phyloP scores from a whole-genome alignment of 1,140 invertebrate species.

The Aphaenogaster floridana region DNA sequence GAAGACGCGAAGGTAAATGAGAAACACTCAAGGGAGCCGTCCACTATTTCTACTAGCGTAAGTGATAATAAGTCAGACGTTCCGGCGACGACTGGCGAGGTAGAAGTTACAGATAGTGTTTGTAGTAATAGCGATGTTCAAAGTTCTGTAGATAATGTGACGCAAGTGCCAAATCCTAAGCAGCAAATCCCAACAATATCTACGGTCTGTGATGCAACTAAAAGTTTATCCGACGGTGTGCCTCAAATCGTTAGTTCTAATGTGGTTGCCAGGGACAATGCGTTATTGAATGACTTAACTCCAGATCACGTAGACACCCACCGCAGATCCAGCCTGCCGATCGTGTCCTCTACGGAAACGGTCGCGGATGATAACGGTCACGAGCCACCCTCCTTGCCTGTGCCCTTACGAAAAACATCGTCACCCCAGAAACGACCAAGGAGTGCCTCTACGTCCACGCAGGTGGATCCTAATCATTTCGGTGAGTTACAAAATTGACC shows the following conservation, averaged over 20 bases:
- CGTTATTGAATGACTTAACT: constrained; percentile 76
- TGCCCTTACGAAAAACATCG: constrained; percentile 81
- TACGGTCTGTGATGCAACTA: constrained; percentile 90
- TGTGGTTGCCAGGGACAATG: constrained; percentile 81
- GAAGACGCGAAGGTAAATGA: constrained; percentile 79
- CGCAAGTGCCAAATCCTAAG: constrained; percentile 88
- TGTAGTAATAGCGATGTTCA: constrained; percentile 86
- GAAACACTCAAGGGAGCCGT: constrained; percentile 87
- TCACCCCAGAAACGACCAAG: constrained; percentile 90
- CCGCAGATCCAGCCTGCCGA: constrained; percentile 89
- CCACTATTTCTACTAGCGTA: constrained; percentile 88
- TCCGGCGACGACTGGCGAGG: constrained; percentile 78
- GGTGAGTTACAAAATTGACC: constrained; percentile 87
- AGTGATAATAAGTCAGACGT: constrained; percentile 85
- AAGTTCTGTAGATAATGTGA: constrained; percentile 86
- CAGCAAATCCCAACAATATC: constrained; percentile 92
- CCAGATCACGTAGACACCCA: constrained; percentile 84
- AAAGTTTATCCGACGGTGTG: constrained; percentile 85
- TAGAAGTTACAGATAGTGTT: constrained; percentile 85
- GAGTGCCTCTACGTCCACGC: constrained; percentile 92
- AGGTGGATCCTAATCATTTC: constrained; percentile 94
- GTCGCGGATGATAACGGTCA: constrained; percentile 79
- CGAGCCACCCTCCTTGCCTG: constrained; percentile 83
- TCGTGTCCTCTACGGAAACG: constrained; percentile 87
- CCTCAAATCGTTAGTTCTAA: constrained; percentile 86